Evolutionary conservation across 2,888 invertebrate genomes (phyloP).

Genomic region (Coremacera marginata): DNA sequence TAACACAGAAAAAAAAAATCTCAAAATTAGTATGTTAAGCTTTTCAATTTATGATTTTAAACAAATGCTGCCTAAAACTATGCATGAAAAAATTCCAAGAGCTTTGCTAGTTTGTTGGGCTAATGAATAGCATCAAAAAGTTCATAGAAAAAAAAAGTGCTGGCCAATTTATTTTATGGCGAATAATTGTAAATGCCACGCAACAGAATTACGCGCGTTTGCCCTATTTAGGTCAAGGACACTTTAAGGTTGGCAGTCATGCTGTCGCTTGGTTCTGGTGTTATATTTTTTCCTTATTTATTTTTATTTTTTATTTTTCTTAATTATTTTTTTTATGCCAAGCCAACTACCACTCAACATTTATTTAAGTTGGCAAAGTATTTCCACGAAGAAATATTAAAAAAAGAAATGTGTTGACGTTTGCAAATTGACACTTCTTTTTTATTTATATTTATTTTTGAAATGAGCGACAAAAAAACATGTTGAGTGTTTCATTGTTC

Average conservation of each 20-base stretch:
- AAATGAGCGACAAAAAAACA: too few relatives aligned
- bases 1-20: too few relatives aligned
- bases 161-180: conserved; percentile 11
- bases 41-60: too few relatives aligned
- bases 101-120: neutral
- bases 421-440: too few relatives aligned
- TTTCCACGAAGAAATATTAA: too few relatives aligned
- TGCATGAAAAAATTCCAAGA: neutral
- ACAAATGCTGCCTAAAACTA: conserved; percentile 4
- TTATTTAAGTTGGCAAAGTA: too few relatives aligned
- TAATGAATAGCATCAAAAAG: neutral
- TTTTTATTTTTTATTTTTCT: neutral
- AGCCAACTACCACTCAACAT: neutral
- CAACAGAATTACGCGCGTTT: neutral
- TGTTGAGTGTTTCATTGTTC: too few relatives aligned
- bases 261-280: neutral
- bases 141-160: neutral
- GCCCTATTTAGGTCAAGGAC: conserved; percentile 27
- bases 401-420: too few relatives aligned
- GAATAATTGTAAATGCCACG: conserved; percentile 8
- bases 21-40: too few relatives aligned
- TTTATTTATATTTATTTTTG: too few relatives aligned
- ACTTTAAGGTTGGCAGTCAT: neutral
- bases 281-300: neutral
- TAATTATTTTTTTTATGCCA: conserved; percentile 14